Conservation (phyloP, 2,113 vertebrate genomes). For the Sebastes schlegelii region DNA sequence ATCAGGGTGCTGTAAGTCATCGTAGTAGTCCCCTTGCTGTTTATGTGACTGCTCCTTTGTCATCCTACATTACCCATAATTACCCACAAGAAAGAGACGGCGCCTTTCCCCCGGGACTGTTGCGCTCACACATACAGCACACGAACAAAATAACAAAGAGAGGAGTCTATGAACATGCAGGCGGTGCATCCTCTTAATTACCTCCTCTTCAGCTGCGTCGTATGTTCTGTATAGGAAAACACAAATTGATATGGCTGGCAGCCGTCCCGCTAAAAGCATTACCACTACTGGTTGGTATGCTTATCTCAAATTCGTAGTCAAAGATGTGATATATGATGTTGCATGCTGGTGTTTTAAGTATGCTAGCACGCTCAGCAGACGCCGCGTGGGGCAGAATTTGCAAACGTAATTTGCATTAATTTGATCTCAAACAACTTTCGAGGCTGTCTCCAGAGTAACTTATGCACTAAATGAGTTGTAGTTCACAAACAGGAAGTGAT, state of each 20-base stretch:
- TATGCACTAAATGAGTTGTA: slow-evolving; percentile 35
- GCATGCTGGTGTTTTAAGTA: slow-evolving; percentile 22
- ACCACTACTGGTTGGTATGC: slow-evolving; percentile 17
- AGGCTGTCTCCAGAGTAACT: slow-evolving; percentile 21
- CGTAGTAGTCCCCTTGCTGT: slow-evolving; percentile 39
- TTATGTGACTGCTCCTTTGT: slow-evolving; percentile 66
- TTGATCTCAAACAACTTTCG: slow-evolving; percentile 34
- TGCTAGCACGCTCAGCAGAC: slow-evolving; percentile 41
- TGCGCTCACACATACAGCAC: slow-evolving; percentile 20
- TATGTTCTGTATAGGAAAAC: slow-evolving; percentile 27
- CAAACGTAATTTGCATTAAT: slow-evolving; percentile 55
- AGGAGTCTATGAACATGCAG: slow-evolving; percentile 56
- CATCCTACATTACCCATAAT: slow-evolving; percentile 80
- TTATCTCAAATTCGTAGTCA: slow-evolving; percentile 22
- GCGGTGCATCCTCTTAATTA: slow-evolving; percentile 66
- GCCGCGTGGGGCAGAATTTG: slow-evolving; percentile 38
- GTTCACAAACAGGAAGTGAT: slow-evolving; percentile 28
- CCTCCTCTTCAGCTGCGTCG: slow-evolving; percentile 44
- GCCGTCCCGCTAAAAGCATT: slow-evolving; percentile 31
- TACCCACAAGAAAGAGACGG: slow-evolving; percentile 69
- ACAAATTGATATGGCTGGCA: slow-evolving; percentile 45
- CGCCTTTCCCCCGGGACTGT: slow-evolving; percentile 57
- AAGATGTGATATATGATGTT: slow-evolving; percentile 35
- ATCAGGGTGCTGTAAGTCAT: slow-evolving; percentile 25
- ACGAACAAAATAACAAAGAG: slow-evolving; percentile 55